Evolutionary conservation across 1,140 invertebrate species (phyloP), one percentile per base, ranked within the genome.

Genomic region (Vanessa tameamea): DNA sequence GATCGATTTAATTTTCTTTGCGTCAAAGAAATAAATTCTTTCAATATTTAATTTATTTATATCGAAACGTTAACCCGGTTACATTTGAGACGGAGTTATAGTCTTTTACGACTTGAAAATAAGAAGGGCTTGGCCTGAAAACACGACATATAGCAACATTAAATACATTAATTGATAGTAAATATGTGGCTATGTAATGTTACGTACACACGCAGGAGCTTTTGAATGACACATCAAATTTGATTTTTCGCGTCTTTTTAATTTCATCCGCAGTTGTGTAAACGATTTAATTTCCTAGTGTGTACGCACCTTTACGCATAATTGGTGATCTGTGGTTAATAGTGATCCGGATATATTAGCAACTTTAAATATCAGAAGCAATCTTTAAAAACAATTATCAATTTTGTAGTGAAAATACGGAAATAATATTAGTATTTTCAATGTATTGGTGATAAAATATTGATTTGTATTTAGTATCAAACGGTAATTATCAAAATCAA

Each of bases 311-410:
- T 13, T 68, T 14, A 57, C 51, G 26, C 51, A 55, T 68, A 37
- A 37, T 68, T 43, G 47, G n/a, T 68, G 31, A 68, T 67, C 51
- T 55, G 51, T 67, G 65, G 50, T 67, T 20, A 43, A 55, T 51
- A 57, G 8, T 43, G 9, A 43, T 9, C n/a, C 48, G 5, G 13
- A 51, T 51, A 51, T 15, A 14, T 14, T 0, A n/a, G 48, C 11
- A n/a, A 51, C n/a, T 51, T 51, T 8, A 43, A 43, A 43, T 50
- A 50, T 48, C 1, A n/a, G 13, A 15, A 15, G 13, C 5, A 3
- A 3, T 12, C 6, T 48, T 6, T 6, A 16, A 55, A 55, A 55
- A 9, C 4, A 55, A 55, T 20, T 53, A 53, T 9, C 51, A 53
- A 14, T 43, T 43, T 43, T 43, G 37, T 0, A 1, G 37, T 43